Evolutionary conservation across 2,888 invertebrate species (phyloP).

Genomic region (Drosophila mimica): DNA sequence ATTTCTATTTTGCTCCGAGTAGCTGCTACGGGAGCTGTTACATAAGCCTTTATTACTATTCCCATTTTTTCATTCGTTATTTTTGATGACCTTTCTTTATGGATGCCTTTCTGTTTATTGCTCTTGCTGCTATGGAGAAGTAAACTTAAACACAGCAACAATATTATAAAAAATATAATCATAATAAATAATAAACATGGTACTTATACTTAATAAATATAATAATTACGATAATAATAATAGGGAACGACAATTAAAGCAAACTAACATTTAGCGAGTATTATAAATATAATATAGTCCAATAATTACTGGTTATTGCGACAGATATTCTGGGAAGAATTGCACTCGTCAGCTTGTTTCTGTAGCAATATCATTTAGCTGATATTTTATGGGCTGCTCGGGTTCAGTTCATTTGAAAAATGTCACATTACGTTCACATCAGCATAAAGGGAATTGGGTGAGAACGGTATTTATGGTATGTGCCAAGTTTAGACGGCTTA

Average conservation of each 20-base stretch:
- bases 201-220: background rate
- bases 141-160: too few species aligned
- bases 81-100: background rate
- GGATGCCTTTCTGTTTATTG: background rate
- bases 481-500: background rate
- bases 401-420: background rate
- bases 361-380: background rate
- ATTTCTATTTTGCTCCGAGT: background rate
- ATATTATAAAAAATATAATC: too few species aligned
- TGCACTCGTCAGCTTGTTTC: background rate
- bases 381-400: background rate
- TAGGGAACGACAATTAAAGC: background rate
- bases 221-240: background rate
- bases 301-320: background rate
- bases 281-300: background rate
- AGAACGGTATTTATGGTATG: slow-evolving; percentile 38
- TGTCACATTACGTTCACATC: slow-evolving; percentile 21
- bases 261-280: background rate
- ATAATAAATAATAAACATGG: too few species aligned
- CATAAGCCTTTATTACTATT: background rate
- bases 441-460: slow-evolving; percentile 27
- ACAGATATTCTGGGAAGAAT: background rate
- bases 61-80: too few species aligned
- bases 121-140: background rate
- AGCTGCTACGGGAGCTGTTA: background rate